Evolutionary conservation across 2,113 vertebrate genomes (phyloP).

Genomic region (Bothrops jararaca): DNA sequence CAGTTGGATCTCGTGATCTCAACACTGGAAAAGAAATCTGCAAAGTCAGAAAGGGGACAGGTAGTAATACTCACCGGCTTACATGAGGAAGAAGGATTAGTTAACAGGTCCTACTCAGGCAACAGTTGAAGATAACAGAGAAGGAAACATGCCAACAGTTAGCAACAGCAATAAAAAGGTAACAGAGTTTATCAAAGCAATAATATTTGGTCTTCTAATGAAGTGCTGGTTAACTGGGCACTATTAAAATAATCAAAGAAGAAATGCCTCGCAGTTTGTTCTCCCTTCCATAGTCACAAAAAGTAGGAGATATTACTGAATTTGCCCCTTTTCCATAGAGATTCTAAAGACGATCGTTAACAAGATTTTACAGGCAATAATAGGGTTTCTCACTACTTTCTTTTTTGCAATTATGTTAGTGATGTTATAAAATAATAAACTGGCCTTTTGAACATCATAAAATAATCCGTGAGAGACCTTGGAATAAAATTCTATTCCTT

Average conservation of each 20-base stretch:
- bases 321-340: constrained; percentile 8
- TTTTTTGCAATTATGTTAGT: background rate
- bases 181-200: constrained; percentile 67
- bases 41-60: constrained; percentile 26
- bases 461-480: constrained; percentile 7
- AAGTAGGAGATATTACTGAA: background rate
- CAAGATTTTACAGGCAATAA: background rate
- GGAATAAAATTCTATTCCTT: constrained; percentile 15
- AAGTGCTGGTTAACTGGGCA: constrained; percentile 34
- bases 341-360: background rate
- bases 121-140: constrained; percentile 77
- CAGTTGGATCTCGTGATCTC: background rate
- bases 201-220: constrained; percentile 50
- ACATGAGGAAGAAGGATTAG: constrained; percentile 85
- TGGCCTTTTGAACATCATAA: constrained; percentile 24
- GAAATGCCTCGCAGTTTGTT: constrained; percentile 48
- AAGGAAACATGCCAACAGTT: constrained; percentile 83
- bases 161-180: constrained; percentile 62
- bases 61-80: constrained; percentile 85
- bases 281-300: constrained; percentile 35
- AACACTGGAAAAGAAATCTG: constrained; percentile 1
- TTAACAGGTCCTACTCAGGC: constrained; percentile 91
- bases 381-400: background rate
- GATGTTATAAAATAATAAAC: constrained; percentile 15
- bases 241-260: constrained; percentile 39